These are phyloP conservation scores for Drosophila truncata DNA, from an alignment of 1,140 invertebrate genomes.

Conservation along the genomic window DNA sequence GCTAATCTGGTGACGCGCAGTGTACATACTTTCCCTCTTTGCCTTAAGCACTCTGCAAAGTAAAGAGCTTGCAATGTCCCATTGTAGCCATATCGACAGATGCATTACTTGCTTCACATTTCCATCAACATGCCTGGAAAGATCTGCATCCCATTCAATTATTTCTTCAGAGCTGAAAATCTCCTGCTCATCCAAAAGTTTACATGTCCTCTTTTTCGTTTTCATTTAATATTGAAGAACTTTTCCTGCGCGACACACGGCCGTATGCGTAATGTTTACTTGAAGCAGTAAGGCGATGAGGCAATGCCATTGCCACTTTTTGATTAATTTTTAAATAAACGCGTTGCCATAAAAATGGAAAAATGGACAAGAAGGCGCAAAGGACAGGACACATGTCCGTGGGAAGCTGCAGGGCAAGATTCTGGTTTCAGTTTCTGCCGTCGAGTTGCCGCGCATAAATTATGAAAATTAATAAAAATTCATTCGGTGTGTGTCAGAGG, in stretches of 20 bases:
- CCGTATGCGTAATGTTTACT: constrained; percentile 75
- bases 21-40: background rate
- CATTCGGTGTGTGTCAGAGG: constrained; percentile 37
- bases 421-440: constrained; percentile 37
- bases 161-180: constrained; percentile 7
- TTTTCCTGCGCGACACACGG: constrained; percentile 33
- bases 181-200: background rate
- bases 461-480: constrained; percentile 84
- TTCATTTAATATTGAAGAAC: constrained; percentile 68
- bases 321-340: constrained; percentile 84
- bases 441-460: constrained; percentile 66
- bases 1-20: no score
- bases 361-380: constrained; percentile 51
- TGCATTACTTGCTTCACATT: background rate
- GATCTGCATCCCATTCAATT: constrained; percentile 15
- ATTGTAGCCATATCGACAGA: background rate
- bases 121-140: constrained; percentile 2
- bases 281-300: constrained; percentile 29
- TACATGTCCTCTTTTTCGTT: constrained; percentile 17
- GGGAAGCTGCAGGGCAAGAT: constrained; percentile 23
- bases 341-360: constrained; percentile 67
- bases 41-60: background rate
- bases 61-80: background rate
- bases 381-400: constrained; percentile 31
- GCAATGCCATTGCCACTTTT: constrained; percentile 67